Conservation (phyloP, 2,888 invertebrate genomes). For the Horisme vitalbata region DNA sequence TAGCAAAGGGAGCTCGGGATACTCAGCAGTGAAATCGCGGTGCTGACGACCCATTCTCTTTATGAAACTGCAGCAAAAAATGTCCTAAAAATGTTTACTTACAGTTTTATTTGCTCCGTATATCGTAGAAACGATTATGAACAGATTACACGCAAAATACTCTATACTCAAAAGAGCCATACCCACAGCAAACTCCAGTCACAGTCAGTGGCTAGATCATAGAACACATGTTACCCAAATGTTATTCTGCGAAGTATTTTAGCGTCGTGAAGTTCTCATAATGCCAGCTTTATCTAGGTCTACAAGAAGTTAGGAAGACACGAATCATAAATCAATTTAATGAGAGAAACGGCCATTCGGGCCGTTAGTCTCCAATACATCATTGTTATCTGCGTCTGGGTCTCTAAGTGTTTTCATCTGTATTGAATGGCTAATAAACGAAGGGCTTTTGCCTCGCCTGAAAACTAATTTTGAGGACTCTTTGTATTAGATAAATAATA, state of each 20-base stretch:
- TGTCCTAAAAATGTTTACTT: no score
- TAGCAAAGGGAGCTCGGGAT: no score
- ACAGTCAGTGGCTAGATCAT: conserved; percentile 4
- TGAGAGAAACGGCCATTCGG: conserved; percentile 7
- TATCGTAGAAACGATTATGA: no score
- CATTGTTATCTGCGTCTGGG: conserved; percentile 4
- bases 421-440: conserved; percentile 16
- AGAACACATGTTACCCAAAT: conserved; percentile 38
- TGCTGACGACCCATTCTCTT: no score
- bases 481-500: no score
- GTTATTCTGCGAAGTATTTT: conserved; percentile 30
- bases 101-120: no score
- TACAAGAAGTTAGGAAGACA: conserved; percentile 8
- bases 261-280: conserved; percentile 32
- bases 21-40: no score
- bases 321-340: conserved; percentile 23
- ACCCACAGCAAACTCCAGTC: neutral
- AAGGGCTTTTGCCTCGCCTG: no score
- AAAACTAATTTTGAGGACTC: no score
- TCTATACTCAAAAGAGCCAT: no score
- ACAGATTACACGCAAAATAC: no score
- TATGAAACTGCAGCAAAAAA: no score
- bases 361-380: neutral
- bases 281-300: conserved; percentile 25
- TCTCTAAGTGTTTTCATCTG: neutral